A percentile compares a stretch with the other conserved stretches of the same genome.
Conservation (phyloP, 2,113 vertebrate genomes). For the Mustela lutreola region DNA sequence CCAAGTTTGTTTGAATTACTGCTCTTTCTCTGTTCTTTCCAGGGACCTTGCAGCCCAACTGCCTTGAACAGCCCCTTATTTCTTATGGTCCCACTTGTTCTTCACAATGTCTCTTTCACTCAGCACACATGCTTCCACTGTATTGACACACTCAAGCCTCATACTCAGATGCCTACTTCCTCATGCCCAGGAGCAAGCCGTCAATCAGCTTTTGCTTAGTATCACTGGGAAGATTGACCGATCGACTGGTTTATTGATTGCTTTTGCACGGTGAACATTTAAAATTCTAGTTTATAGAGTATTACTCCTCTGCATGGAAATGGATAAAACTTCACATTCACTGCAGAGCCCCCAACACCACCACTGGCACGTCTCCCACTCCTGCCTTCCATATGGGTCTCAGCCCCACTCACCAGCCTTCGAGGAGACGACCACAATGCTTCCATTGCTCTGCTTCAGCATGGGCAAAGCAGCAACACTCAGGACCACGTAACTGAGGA, state of each 20-base stretch:
- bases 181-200: not conserved
- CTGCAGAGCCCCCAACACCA: not conserved
- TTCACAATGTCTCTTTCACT: not conserved
- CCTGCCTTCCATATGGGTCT: not conserved
- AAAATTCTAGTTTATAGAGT: not conserved
- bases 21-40: not conserved
- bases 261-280: not conserved
- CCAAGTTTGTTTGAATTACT: not conserved
- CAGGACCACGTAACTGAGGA: conserved; percentile 88
- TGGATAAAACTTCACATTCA: not conserved
- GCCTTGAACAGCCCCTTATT: not conserved
- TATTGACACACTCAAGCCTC: not conserved
- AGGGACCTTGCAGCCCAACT: not conserved
- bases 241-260: not conserved
- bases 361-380: not conserved
- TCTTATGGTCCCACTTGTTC: not conserved
- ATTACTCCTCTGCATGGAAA: not conserved
- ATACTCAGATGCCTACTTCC: not conserved
- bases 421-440: conserved; percentile 88
- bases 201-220: not conserved
- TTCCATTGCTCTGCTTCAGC: conserved; percentile 88
- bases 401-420: conserved; percentile 84
- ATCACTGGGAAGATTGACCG: not conserved
- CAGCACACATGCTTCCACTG: not conserved
- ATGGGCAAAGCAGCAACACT: conserved; percentile 85